Evolutionary conservation across 2,797 vertebrate genomes (phyloP).

Genomic region (Oceanodroma leucorhoa): DNA sequence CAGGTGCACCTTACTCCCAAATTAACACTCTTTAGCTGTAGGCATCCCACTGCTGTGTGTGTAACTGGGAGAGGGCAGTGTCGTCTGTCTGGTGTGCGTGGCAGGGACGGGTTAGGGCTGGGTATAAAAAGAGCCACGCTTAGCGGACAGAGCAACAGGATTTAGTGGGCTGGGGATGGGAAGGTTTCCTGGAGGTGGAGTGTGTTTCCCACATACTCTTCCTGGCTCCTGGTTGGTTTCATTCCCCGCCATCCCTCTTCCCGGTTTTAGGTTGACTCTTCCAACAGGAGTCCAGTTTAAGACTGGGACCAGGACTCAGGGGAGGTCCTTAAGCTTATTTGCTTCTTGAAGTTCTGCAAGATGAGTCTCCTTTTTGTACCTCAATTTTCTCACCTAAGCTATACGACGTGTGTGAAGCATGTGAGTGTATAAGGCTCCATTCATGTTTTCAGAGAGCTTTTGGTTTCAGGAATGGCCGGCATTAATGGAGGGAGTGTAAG

Average conservation of each 20-base stretch:
- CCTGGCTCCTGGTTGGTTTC: not conserved
- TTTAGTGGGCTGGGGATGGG: not conserved
- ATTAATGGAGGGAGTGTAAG: not conserved
- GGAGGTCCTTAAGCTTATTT: not conserved
- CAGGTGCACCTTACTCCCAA: not conserved
- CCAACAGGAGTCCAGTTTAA: not conserved
- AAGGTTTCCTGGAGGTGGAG: not conserved
- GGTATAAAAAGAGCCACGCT: not conserved
- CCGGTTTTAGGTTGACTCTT: not conserved
- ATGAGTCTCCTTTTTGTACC: not conserved
- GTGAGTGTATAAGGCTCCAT: not conserved
- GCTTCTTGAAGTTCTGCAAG: not conserved
- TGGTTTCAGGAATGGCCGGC: not conserved
- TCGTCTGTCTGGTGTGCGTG: not conserved
- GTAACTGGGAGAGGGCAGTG: not conserved
- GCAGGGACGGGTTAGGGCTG: not conserved
- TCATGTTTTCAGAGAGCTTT: not conserved
- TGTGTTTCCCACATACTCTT: not conserved
- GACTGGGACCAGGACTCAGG: not conserved
- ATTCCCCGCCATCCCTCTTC: too few species aligned
- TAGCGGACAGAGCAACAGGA: not conserved
- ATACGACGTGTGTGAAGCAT: accelerated
- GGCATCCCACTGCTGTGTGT: not conserved
- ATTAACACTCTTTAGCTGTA: not conserved
- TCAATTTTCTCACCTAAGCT: not conserved